Conservation (phyloP, 2,888 invertebrate species). For the Chloroclystis v-ata region DNA sequence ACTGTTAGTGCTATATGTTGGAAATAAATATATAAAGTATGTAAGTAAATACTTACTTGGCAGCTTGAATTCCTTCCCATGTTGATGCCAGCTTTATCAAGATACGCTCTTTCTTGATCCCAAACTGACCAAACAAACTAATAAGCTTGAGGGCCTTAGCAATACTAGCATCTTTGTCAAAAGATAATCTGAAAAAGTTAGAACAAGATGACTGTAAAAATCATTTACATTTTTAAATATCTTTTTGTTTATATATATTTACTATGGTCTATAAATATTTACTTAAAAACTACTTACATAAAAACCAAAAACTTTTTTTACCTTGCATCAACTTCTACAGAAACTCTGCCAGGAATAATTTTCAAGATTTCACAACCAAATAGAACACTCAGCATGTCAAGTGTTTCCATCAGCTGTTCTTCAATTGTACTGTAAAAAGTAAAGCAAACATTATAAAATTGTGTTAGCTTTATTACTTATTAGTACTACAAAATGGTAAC, state of each 20-base stretch:
- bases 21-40: too few relatives aligned
- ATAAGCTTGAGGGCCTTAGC: slow-evolving; percentile 93
- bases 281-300: too few relatives aligned
- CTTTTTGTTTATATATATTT: too few relatives aligned
- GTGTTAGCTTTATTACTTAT: too few relatives aligned
- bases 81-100: slow-evolving; percentile 98
- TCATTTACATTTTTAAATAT: too few relatives aligned
- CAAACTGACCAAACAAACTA: slow-evolving; percentile 91
- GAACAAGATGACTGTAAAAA: too few relatives aligned
- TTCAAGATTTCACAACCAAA: slow-evolving; percentile 98
- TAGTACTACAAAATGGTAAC: too few relatives aligned
- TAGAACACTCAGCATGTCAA: slow-evolving; percentile 95
- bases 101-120: slow-evolving; percentile 94
- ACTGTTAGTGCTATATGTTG: too few relatives aligned
- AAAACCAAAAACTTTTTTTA: too few relatives aligned
- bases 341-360: slow-evolving; percentile 97
- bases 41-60: slow-evolving; percentile 80
- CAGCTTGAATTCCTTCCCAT: slow-evolving; percentile 99
- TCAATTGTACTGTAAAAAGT: slow-evolving; percentile 77
- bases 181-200: slow-evolving; percentile 85
- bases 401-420: slow-evolving; percentile 88
- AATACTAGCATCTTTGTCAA: slow-evolving; percentile 94
- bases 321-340: slow-evolving; percentile 97
- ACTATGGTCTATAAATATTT: too few relatives aligned
- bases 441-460: too few relatives aligned